Percentiles rank a stretch among this genome's conserved stretches.
Conservation (phyloP, 2,888 invertebrate species). For the Tubulanus polymorphus region DNA sequence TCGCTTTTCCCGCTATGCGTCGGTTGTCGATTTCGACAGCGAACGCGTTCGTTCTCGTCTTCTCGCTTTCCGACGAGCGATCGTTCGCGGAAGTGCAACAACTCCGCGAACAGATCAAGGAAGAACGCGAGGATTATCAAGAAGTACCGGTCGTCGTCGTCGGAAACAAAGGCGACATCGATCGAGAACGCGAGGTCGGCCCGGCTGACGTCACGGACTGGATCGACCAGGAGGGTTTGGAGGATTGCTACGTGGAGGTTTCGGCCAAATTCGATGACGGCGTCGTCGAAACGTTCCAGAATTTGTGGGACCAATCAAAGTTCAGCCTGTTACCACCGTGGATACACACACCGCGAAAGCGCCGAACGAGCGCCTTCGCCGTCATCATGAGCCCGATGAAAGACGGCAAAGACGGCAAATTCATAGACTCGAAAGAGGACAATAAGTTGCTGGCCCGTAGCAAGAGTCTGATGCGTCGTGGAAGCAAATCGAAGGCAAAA, state of each 20-base stretch:
- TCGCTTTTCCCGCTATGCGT: conserved; percentile 95
- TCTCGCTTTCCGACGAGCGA: conserved; percentile 54
- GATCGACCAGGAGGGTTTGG: conserved; percentile 57
- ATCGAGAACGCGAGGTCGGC: conserved; percentile 57
- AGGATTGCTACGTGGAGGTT: conserved; percentile 63
- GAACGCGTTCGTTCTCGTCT: conserved; percentile 92
- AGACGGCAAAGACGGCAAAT: conserved; percentile 51
- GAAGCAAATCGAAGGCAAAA: conserved; percentile 59
- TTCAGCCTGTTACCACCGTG: conserved; percentile 54
- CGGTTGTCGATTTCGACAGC: conserved; percentile 90
- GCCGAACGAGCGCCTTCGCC: conserved; percentile 72
- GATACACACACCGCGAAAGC: conserved; percentile 57
- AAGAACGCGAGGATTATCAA: conserved; percentile 69
- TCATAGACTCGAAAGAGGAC: conserved; percentile 19
- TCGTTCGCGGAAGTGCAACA: conserved; percentile 45
- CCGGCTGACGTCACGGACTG: conserved; percentile 76
- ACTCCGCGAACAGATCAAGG: conserved; percentile 66
- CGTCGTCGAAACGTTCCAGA: conserved; percentile 75
- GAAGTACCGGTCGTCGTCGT: conserved; percentile 94
- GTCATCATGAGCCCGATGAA: conserved; percentile 26
- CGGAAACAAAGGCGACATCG: conserved; percentile 86
- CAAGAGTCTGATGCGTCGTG: conserved; percentile 72
- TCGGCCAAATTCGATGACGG: conserved; percentile 63
- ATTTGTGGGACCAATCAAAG: conserved; percentile 72
- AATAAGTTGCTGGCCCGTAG: conserved; percentile 55